Evolutionary conservation across 2,113 vertebrate genomes (phyloP).

Genomic region (Vulpes vulpes): DNA sequence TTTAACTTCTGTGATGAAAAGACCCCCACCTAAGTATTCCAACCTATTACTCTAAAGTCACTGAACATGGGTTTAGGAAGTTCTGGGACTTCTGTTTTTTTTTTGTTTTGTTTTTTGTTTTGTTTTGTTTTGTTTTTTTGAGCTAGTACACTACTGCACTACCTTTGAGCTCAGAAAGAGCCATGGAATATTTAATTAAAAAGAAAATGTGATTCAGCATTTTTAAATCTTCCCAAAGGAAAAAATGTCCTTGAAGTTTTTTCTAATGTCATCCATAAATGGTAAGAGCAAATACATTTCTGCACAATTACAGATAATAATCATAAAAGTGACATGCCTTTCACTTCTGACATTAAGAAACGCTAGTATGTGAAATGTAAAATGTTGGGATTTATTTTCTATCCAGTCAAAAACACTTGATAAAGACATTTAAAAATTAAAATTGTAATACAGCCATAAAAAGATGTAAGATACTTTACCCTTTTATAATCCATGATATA

Average conservation of each 20-base stretch:
- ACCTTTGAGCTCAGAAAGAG: background rate
- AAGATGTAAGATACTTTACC: background rate
- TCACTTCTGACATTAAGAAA: slow-evolving; percentile 35
- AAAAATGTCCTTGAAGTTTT: background rate
- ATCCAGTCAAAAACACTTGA: background rate
- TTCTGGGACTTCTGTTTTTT: background rate
- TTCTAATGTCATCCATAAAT: background rate
- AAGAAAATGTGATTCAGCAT: background rate
- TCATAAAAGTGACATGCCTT: background rate
- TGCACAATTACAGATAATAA: background rate
- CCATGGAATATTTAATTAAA: background rate
- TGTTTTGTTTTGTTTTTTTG: background rate
- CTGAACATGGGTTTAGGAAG: background rate
- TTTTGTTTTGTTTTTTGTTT: background rate
- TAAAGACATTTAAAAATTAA: background rate
- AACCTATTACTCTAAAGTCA: background rate
- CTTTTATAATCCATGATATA: background rate
- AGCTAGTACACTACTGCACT: background rate
- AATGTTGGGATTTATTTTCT: background rate
- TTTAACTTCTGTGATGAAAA: background rate
- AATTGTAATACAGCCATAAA: background rate
- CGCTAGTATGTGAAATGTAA: background rate
- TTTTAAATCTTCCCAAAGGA: background rate
- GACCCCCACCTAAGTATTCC: background rate
- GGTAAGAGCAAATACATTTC: background rate